A percentile compares a stretch with the other conserved stretches of the same genome.
Evolutionary conservation across 2,888 invertebrate species (phyloP).

Genomic region (Nymphalis c-album): DNA sequence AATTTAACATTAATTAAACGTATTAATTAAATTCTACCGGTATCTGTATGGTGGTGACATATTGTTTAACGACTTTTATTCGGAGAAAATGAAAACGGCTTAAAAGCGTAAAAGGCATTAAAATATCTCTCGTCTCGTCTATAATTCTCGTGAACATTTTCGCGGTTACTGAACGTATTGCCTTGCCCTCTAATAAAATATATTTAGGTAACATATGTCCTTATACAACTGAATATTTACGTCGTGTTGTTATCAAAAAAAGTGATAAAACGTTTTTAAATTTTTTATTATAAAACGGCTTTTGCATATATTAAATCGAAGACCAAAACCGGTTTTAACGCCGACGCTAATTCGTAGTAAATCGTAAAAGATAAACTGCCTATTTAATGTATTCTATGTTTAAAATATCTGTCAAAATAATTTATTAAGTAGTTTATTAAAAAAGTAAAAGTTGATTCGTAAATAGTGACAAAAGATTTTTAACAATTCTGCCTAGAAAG

Average conservation of each 20-base stretch:
- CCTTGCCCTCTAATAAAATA: neutral
- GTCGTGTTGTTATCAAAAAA: neutral
- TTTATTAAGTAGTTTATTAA: conserved; percentile 33
- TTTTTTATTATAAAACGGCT: conserved; percentile 17
- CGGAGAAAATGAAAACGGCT: too few species aligned
- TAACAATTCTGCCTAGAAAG: conserved; percentile 18
- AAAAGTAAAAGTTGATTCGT: conserved; percentile 39
- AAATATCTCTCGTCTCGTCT: too few species aligned
- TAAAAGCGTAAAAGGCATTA: too few species aligned
- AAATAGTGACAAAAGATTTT: conserved; percentile 24
- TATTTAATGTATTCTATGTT: conserved; percentile 30
- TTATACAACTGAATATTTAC: neutral
- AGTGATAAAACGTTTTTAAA: conserved; percentile 4
- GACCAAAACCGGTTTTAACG: conserved; percentile 23
- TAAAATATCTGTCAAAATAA: conserved; percentile 39
- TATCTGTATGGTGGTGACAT: too few species aligned
- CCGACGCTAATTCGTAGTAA: conserved; percentile 29
- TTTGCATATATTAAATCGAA: conserved; percentile 5
- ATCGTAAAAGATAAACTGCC: conserved; percentile 33
- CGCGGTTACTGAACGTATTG: too few species aligned
- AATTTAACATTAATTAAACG: too few species aligned
- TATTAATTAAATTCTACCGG: too few species aligned
- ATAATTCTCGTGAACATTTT: too few species aligned
- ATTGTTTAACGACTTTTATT: too few species aligned
- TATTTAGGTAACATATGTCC: neutral